Evolutionary conservation across 2,797 vertebrate species (phyloP).

Genomic region (Cossypha niveicapilla): DNA sequence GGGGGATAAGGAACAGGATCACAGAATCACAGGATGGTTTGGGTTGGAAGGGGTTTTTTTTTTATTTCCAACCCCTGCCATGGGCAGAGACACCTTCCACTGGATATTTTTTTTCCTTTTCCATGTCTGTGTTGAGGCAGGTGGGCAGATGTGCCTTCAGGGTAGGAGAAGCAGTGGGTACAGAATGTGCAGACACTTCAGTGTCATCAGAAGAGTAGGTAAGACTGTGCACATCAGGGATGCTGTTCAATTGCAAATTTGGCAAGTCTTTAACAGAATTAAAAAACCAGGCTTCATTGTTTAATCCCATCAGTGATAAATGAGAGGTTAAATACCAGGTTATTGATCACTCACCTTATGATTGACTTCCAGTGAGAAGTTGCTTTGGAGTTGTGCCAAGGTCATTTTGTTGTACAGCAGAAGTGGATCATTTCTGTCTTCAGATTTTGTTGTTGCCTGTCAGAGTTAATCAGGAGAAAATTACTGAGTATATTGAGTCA

Average conservation of each 20-base stretch:
- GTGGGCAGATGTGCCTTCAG: not conserved
- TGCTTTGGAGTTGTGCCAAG: slow-evolving; percentile 80
- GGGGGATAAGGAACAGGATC: not conserved
- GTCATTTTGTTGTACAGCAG: slow-evolving; percentile 93
- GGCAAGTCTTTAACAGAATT: not conserved
- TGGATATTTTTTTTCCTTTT: not conserved
- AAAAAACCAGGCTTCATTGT: not conserved
- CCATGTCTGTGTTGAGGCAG: not conserved
- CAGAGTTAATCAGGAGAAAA: not conserved
- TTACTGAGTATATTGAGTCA: not conserved
- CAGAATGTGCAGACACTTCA: not conserved
- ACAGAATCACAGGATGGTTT: not conserved
- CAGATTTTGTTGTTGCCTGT: slow-evolving; percentile 87
- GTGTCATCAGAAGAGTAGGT: not conserved
- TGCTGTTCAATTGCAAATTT: not conserved
- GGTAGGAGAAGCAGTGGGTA: not conserved
- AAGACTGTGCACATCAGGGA: too few species aligned
- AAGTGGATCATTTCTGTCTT: slow-evolving; percentile 90
- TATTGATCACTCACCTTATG: slow-evolving; percentile 74
- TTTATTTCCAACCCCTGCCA: not conserved
- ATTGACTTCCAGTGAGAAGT: slow-evolving; percentile 84
- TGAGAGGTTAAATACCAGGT: not conserved
- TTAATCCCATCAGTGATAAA: not conserved
- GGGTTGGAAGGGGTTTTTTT: not conserved
- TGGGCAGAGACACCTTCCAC: not conserved